Percentiles rank a stretch among this genome's conserved stretches.
Evolutionary conservation across 2,888 invertebrate species (phyloP).

Genomic region (Eupithecia centaureata): DNA sequence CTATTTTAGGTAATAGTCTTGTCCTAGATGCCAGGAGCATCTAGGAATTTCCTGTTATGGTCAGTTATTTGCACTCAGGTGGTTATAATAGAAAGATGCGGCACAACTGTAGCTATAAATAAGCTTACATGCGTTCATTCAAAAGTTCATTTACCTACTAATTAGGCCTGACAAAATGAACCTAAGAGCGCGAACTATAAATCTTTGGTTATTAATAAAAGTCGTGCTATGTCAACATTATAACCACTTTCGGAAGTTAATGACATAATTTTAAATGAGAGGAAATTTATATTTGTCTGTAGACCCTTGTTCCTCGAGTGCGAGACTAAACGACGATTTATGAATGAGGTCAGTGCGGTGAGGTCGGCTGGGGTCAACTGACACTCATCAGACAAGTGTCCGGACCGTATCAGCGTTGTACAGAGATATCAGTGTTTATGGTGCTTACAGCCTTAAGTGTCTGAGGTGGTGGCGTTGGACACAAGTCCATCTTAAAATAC

Average conservation of each 20-base stretch:
- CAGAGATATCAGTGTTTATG: neutral
- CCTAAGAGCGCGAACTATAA: constrained; percentile 12
- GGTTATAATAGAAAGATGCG: neutral
- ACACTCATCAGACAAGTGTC: constrained; percentile 18
- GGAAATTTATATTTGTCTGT: constrained; percentile 57
- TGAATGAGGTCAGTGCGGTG: constrained; percentile 78
- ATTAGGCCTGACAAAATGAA: neutral
- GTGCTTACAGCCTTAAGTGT: neutral
- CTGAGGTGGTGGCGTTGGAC: neutral
- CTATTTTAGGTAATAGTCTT: constrained; percentile 40
- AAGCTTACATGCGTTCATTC: neutral
- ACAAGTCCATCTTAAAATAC: neutral
- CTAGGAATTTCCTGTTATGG: constrained; percentile 12
- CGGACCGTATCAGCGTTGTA: constrained; percentile 14
- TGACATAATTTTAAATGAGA: constrained; percentile 41
- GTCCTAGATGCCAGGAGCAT: constrained; percentile 31
- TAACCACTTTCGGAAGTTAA: constrained; percentile 33
- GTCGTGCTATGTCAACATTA: constrained; percentile 36
- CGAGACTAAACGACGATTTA: constrained; percentile 79
- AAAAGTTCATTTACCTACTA: neutral
- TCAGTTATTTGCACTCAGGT: neutral
- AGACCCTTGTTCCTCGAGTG: constrained; percentile 69
- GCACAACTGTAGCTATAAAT: neutral
- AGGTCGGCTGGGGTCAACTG: constrained; percentile 52
- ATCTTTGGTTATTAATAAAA: constrained; percentile 23